Conservation (phyloP, 2,113 vertebrate species). For the Calyptomena viridis region DNA sequence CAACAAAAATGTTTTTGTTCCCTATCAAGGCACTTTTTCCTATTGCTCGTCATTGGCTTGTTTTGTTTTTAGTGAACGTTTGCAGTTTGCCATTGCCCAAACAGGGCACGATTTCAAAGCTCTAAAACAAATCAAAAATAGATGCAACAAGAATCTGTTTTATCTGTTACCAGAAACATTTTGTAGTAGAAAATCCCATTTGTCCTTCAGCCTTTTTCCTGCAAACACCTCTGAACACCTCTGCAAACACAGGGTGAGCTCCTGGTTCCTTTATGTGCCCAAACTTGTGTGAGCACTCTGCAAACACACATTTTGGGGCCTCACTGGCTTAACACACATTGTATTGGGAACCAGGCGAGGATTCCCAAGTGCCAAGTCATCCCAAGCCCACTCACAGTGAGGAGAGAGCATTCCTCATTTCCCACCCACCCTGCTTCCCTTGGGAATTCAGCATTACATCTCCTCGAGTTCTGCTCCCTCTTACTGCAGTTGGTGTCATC, state of each 20-base stretch:
- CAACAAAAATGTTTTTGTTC: constrained; percentile 57
- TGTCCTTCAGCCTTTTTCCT: neutral
- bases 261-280: neutral
- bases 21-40: neutral
- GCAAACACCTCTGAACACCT: neutral
- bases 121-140: neutral
- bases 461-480: rapidly evolving
- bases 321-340: rapidly evolving
- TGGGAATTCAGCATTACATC: rapidly evolving
- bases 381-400: neutral
- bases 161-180: neutral
- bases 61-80: neutral
- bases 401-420: neutral
- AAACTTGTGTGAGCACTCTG: neutral
- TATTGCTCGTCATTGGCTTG: neutral
- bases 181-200: neutral
- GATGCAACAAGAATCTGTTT: neutral
- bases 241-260: neutral
- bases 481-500: rapidly evolving
- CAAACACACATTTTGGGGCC: rapidly evolving
- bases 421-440: neutral
- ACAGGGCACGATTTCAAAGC: neutral
- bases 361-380: neutral
- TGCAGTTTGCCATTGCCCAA: neutral
- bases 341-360: neutral